Evolutionary conservation across 2,797 vertebrate genomes (phyloP), one percentile per base, ranked within the genome.

Genomic region (Erithacus rubecula): DNA sequence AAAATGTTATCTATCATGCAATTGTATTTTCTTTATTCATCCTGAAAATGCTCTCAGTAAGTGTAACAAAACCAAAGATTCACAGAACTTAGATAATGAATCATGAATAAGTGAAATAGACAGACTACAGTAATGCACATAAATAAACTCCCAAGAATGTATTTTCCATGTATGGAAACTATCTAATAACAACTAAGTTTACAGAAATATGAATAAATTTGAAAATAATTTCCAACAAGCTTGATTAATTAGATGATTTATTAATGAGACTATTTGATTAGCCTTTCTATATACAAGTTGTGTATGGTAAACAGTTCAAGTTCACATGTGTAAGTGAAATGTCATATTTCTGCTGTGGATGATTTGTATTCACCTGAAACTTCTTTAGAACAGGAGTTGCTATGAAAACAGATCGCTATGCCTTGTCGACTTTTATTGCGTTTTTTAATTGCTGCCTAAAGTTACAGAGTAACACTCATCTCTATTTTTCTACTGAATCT

Each of bases 161-260:
- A 37, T 37, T 37, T 37, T 37, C 37, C 37, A 37, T 37, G 37
- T 79, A 12, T 70, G 37, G 39, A 67, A 72, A 74, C 17, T 30
- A 24, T 41, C 19, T 79, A 83, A 72, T 47, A 91, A 79, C 37
- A 78, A 55, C 9, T 72, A 59, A 49, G 37, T 84, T 84, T 93
- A 67, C 44, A 87, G 59, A 89, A 87, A 87, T 39, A 58, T 15
- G 27, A 71, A 86, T 59, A 3, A 84, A 79, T 92, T 93, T 90
- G 46, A 78, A 92, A 91, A 92, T 51, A 59, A 90, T 81, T 67
- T 89, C 23, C 17, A 55, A 63, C 19, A 69, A 87, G 17, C 20
- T 55, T 87, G 41, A 82, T 65, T 89, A 89, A 94, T 92, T 76
- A 79, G 21, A 70, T 84, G 8, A 72, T 79, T 89, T 93, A 84